Base-by-base conservation (phyloP, 2,888 invertebrate genomes). In the Drosophila peninsularis region DNA sequence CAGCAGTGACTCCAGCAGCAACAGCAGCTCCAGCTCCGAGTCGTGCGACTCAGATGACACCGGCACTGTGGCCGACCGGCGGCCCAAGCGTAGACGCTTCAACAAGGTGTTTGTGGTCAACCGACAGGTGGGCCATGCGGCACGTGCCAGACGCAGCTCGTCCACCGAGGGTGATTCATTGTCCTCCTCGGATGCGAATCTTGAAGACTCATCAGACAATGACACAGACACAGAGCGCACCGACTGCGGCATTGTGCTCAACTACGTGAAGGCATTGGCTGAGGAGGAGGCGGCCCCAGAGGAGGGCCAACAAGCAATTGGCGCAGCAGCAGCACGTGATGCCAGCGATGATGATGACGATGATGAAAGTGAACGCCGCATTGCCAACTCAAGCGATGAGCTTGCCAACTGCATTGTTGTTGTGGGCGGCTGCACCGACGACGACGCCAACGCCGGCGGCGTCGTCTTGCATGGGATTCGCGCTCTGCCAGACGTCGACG, bases 41-140 rank as follows among this genome's bases (percentile, higher is more conserved):
- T 89, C 90, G 0, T 84, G 90, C 3, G 94, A 94, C 75, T 93
- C 93, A 19, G 93, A 94, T 79, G 94, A 94, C 76, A 93, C 93
- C 0, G 95, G 95, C 14, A 93, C 90, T 76, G 94, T 90, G 88
- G 94, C 91, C 89, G 95, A 90, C 92, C 93, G 88, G 0, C 93
- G 93, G 54, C 92, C 93, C 13, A 93, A 93, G 74, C 93, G 93
- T 56, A 92, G 93, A 60, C 91, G 93, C 41, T 96, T 95, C 87
- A 95, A 95, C 37, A 94, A 95, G 61, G 95, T 95, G 19, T 95
- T 95, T 88, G 94, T 95, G 1, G 95, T 95, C 21, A 95, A 95
- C 84, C 94, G 94, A 9, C 86, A 87, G 64, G 72, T 73, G 5
- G 83, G 80, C 1, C 78, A 78, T 24, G 71, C 66, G 30, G 72